Conservation (phyloP, 2,888 invertebrate genomes). For the Nephrotoma guestfalica region DNA sequence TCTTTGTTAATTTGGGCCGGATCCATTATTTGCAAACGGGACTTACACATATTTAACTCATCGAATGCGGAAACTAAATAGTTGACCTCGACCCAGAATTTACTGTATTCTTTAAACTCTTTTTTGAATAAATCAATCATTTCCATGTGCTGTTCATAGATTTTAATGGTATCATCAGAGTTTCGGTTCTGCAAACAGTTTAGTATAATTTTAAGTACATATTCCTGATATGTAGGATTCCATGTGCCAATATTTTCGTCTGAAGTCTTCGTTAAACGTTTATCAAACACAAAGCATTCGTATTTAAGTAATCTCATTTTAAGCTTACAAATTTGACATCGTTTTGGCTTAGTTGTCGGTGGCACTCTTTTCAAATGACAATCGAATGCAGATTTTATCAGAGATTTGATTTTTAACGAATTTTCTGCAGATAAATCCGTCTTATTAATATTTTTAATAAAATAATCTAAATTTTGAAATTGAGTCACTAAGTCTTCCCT, state of each 20-base stretch:
- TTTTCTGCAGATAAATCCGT: constrained; percentile 14
- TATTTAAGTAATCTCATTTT: constrained; percentile 33
- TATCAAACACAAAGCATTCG: constrained; percentile 41
- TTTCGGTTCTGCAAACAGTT: background rate
- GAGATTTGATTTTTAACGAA: constrained; percentile 16
- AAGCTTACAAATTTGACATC: constrained; percentile 34
- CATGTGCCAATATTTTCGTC: constrained; percentile 43
- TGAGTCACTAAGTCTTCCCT: constrained; percentile 14
- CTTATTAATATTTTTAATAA: constrained; percentile 18
- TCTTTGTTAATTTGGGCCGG: background rate
- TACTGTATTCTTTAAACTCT: constrained; percentile 35
- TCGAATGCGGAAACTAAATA: constrained; percentile 42
- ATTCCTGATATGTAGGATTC: constrained; percentile 45
- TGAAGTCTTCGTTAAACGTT: constrained; percentile 28
- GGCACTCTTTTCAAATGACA: constrained; percentile 21
- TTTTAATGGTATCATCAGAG: constrained; percentile 16
- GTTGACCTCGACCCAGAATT: constrained; percentile 31
- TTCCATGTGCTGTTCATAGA: constrained; percentile 38
- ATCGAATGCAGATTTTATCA: constrained; percentile 23
- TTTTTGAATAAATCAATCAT: constrained; percentile 45
- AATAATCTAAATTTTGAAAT: constrained; percentile 19
- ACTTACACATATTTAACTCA: constrained; percentile 57
- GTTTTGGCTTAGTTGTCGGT: background rate
- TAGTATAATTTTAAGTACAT: constrained; percentile 32
- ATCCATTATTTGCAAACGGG: constrained; percentile 24